phyloP scores from a whole-genome alignment of 1,140 invertebrate species.

The Scaptomyza graminum region DNA sequence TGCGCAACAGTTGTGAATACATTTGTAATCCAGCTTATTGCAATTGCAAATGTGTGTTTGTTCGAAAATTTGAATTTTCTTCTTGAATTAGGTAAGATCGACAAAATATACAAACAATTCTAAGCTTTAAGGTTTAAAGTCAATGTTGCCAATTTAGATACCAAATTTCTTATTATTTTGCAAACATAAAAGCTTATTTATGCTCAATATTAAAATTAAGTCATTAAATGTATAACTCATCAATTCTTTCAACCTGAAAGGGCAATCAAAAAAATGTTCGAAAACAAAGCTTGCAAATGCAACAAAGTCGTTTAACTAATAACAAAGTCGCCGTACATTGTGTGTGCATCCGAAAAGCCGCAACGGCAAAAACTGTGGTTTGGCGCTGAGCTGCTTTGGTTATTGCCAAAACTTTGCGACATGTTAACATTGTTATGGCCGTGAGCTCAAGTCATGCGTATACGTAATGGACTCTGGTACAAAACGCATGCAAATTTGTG shows the following conservation, averaged over 20 bases:
- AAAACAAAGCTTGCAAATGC: background rate
- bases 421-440: conserved; percentile 45
- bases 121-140: background rate
- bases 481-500: conserved; percentile 14
- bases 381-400: background rate
- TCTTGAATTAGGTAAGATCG: background rate
- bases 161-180: too few species aligned
- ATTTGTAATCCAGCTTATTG: background rate
- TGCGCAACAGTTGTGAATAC: background rate
- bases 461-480: conserved; percentile 56
- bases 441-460: conserved; percentile 54
- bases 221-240: background rate
- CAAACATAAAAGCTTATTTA: too few species aligned
- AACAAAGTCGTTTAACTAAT: background rate
- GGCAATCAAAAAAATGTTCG: background rate
- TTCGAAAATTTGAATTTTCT: background rate
- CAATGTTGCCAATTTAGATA: too few species aligned
- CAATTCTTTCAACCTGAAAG: background rate
- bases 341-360: conserved; percentile 6
- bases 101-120: background rate
- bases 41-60: conserved; percentile 2
- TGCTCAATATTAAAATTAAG: background rate
- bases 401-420: conserved; percentile 12
- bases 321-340: background rate
- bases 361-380: conserved; percentile 23